Base-by-base conservation (phyloP, 2,888 invertebrate genomes). In the Brassicogethes aeneus region DNA sequence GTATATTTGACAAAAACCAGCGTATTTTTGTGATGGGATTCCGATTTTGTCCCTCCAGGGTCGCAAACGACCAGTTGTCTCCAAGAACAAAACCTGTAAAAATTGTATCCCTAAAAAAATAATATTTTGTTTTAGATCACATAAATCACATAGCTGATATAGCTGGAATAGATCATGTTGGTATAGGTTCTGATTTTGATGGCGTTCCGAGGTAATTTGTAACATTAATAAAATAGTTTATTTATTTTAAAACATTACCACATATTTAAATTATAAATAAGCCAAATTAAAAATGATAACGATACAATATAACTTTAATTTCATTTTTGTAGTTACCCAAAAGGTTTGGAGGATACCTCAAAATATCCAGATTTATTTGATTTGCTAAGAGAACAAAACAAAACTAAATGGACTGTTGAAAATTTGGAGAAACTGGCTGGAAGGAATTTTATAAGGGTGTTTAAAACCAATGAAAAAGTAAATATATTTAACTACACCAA, bases 271-370 rank as follows among this genome's bases (percentile, higher is more conserved):
- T n/a, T n/a, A n/a, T n/a, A n/a, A n/a, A n/a, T n/a, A n/a, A n/a
- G n/a, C n/a, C n/a, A n/a, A n/a, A n/a, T n/a, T n/a, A n/a, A n/a
- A n/a, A n/a, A n/a, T n/a, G n/a, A n/a, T n/a, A n/a, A n/a, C n/a
- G n/a, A n/a, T n/a, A n/a, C n/a, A n/a, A n/a, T n/a, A n/a, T n/a
- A n/a, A n/a, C n/a, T n/a, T n/a, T n/a, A n/a, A n/a, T n/a, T n/a
- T n/a, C n/a, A n/a, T n/a, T 33, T 13, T 55, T 55, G 14, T 59
- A 82, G 82, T 57, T 76, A 79, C 8, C 77, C 82, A 1, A 70
- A 74, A 35, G 82, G 82, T 1, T 57, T 83, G 43, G 81, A 83
- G 58, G 81, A 83, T 59, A 82, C 82, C 23, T 82, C 82, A 1
- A 77, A 73, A 55, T 83, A 82, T 64, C 82, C 82, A 1, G 75